phyloP scores from a whole-genome alignment of 1,140 invertebrate species.

The Hylaeus anthracinus region DNA sequence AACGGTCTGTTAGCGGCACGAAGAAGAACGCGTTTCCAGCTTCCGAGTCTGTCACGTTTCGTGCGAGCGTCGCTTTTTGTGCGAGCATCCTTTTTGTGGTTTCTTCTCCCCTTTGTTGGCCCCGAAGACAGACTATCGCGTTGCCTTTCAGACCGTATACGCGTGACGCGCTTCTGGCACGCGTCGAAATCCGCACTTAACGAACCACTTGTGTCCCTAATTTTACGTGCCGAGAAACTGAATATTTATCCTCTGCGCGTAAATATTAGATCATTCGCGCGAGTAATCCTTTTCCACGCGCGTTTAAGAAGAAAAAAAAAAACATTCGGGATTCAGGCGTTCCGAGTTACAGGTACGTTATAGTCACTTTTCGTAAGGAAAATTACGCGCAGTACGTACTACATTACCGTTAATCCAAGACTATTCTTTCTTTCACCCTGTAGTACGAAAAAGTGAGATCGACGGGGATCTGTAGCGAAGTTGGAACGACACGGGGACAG shows the following conservation, averaged over 20 bases:
- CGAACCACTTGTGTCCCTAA: conserved; percentile 42
- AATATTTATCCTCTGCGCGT: conserved; percentile 34
- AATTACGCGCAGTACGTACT: no score
- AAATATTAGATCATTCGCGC: background rate
- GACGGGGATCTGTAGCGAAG: background rate
- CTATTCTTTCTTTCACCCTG: no score
- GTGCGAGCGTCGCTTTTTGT: background rate
- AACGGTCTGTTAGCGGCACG: background rate
- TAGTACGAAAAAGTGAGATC: no score
- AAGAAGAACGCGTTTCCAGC: background rate
- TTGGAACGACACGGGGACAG: conserved; percentile 2
- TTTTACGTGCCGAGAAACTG: conserved; percentile 30
- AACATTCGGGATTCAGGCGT: no score
- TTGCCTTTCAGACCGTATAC: conserved; percentile 33
- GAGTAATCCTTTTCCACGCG: background rate
- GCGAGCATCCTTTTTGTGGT: background rate
- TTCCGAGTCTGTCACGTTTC: conserved; percentile 6
- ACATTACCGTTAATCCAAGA: no score
- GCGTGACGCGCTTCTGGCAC: conserved; percentile 53
- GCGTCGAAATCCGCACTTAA: conserved; percentile 47
- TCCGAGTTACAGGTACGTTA: no score
- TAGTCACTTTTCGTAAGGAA: no score
- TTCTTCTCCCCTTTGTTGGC: conserved; percentile 6
- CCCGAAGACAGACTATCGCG: conserved; percentile 5
- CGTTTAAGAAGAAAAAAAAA: no score